Base-by-base conservation (phyloP, 2,888 invertebrate genomes). In the Synanthedon formicaeformis region DNA sequence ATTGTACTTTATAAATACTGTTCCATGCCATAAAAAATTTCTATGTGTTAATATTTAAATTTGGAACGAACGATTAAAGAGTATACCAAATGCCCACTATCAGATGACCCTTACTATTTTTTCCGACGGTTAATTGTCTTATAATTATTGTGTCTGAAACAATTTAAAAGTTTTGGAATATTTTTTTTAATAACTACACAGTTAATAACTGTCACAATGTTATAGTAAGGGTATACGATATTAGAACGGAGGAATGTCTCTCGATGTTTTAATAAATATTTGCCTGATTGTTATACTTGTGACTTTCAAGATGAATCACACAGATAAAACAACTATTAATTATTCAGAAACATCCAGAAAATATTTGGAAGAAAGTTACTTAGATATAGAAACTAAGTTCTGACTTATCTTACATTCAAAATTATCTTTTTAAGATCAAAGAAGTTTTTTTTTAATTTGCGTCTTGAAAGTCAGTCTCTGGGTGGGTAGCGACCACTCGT, bases 241-340 rank as follows among this genome's bases (percentile, higher is more conserved):
- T 45, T 45, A n/a, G 14, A 45, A 14, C 14, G n/a, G 14, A n/a
- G 13, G 53, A 57, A 55, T 53, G 58, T 55, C 52, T 34, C 13
- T 51, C 52, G 51, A 53, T 52, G 54, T 57, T 54, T 54, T 51
- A 53, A 52, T 56, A 56, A 53, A 55, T 48, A 50, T 55, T 51
- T 56, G 59, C 56, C 56, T 57, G 53, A 45, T 45, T 14, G 45
- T 45, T 45, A 45, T 45, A 13, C 5, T 48, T 14, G 52, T 41
- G 51, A 51, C 51, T 52, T 52, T 51, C 52, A 52, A 54, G 54
- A 50, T 48, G 48, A 51, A 51, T 27, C 45, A 18, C 16, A 49
- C 16, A 16, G 13, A 49, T 49, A 45, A 34, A 34, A 6, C 45
- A 45, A 14, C 10, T 45, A 13, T 45, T 14, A 6, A 45, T 45